A percentile compares a stretch with the other conserved stretches of the same genome.
Conservation (phyloP, 2,888 invertebrate species). For the Schrankia costaestrigalis region DNA sequence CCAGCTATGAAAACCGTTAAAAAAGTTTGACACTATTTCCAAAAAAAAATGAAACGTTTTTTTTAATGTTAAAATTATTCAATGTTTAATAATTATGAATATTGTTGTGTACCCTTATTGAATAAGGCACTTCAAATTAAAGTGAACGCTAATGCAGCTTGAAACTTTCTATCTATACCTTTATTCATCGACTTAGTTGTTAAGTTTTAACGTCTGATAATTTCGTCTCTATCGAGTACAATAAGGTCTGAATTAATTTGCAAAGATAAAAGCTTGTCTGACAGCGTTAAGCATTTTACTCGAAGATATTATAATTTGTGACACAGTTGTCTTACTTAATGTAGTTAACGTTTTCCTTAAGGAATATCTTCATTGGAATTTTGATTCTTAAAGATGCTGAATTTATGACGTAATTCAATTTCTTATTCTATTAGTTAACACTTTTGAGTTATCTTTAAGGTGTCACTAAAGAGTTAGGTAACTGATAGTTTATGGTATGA, state of each 20-base stretch:
- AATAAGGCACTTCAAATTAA: no score
- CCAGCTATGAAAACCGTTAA: no score
- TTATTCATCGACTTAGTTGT: neutral
- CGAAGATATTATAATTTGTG: constrained; percentile 32
- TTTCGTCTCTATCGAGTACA: constrained; percentile 18
- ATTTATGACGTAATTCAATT: constrained; percentile 8
- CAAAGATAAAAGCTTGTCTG: constrained; percentile 27
- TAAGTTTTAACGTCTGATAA: constrained; percentile 12
- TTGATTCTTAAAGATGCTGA: constrained; percentile 22
- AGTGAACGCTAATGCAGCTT: neutral
- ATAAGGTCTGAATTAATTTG: constrained; percentile 27
- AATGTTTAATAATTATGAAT: no score
- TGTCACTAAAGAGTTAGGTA: no score
- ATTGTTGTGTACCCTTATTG: no score
- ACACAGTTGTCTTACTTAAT: constrained; percentile 31
- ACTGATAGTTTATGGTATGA: no score
- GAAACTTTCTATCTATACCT: neutral
- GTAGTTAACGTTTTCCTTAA: constrained; percentile 29
- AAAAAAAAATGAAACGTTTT: no score
- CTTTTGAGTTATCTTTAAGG: no score
- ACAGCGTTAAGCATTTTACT: constrained; percentile 30
- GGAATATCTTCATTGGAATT: constrained; percentile 17
- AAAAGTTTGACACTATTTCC: no score
- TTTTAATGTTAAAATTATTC: no score
- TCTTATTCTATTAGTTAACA: no score